Base-by-base conservation (phyloP, 2,888 invertebrate species). In the Panopea generosa region DNA sequence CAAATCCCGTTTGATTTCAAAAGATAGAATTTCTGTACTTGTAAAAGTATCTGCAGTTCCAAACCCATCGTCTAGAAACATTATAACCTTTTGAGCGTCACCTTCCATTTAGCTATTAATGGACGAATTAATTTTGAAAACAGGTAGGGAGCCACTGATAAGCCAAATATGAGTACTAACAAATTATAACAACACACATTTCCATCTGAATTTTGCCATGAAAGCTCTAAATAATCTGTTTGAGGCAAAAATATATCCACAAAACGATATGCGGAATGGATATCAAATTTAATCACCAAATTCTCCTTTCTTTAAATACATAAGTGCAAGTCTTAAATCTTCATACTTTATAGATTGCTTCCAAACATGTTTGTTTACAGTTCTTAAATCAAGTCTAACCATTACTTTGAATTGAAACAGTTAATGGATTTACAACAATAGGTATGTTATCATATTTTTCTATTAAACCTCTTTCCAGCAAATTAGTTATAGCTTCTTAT, bases 21-120 rank as follows among this genome's bases (percentile, higher is more conserved):
- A 26, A 33, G 57, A 53, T 49, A 63, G 49, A 24, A 27, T 29
- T 29, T 22, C 14, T 61, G 27, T 22, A 55, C 16, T 18, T 24
- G 18, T 45, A n/a, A 33, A 27, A 43, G 52, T 40, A 43, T n/a
- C 65, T 26, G 40, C 63, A 27, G 62, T 49, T 16, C 68, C 77
- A 55, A 79, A 66, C 20, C 74, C 78, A 43, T 81, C 75, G 45
- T 78, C 82, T n/a, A 69, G 33, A 40, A 68, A 73, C 67, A 72
- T 69, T 29, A 69, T 55, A 16, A 69, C 47, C 52, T 62, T n/a
- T 20, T 66, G 61, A 14, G 69, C 75, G 45, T 72, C 76, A 47
- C 69, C 60, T 69, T 60, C 72, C 66, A 73, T 45, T 72, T 78
- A 14, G 66, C 50, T 11, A 76, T 45, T 40, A 69, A 60, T 4